Evolutionary conservation across 37 sponge, comb jelly and placozoan species (phyloP).

Genomic region (Lycopodina hypogea): DNA sequence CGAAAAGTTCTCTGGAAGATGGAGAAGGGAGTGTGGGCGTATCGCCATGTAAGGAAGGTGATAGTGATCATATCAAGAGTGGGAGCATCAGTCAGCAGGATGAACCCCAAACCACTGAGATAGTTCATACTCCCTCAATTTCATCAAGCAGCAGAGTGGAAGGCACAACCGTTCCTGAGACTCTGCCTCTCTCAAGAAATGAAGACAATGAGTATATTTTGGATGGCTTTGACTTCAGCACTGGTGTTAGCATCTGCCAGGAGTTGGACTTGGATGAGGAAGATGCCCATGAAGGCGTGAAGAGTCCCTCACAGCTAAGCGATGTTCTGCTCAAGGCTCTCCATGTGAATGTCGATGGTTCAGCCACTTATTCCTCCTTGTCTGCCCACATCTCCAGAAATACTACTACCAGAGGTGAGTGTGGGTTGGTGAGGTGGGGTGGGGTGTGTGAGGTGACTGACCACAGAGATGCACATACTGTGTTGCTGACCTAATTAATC

Average conservation of each 20-base stretch:
- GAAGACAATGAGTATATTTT: constrained; percentile 50
- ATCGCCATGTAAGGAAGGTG: background rate
- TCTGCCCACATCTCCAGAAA: too few relatives aligned
- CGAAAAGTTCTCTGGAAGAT: background rate
- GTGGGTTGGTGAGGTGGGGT: too few relatives aligned
- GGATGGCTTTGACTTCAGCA: constrained; percentile 74
- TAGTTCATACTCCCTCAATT: too few relatives aligned
- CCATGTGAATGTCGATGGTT: constrained; percentile 1
- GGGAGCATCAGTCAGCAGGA: too few relatives aligned
- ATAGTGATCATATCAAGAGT: background rate
- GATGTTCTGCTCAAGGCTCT: constrained; percentile 46
- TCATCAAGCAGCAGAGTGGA: too few relatives aligned
- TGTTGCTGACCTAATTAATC: too few relatives aligned
- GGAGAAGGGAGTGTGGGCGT: constrained; percentile 15
- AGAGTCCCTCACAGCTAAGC: constrained; percentile 18
- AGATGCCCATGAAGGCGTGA: constrained; percentile 8
- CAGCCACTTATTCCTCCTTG: background rate
- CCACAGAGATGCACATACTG: too few relatives aligned
- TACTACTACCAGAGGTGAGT: too few relatives aligned
- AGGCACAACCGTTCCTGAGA: too few relatives aligned
- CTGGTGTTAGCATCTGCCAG: constrained; percentile 62
- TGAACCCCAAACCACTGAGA: background rate
- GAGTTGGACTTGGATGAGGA: constrained; percentile 49
- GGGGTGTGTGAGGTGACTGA: too few relatives aligned
- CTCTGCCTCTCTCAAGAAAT: too few relatives aligned